Base-by-base conservation (phyloP, 2,113 vertebrate species). In the Proteles cristata region DNA sequence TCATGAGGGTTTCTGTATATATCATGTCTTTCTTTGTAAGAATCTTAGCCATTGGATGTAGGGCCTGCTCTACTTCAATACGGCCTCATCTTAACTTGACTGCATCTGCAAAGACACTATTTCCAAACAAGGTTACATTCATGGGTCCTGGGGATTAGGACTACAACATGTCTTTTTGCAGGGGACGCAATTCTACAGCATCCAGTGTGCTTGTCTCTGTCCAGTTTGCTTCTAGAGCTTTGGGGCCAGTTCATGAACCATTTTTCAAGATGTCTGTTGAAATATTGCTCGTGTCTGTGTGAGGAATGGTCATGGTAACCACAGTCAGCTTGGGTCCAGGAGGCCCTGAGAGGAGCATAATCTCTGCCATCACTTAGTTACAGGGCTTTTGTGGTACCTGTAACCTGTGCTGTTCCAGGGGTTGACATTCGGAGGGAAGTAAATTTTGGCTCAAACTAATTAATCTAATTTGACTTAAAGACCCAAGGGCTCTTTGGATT, bases 401-500 rank as follows among this genome's bases (percentile, higher is more conserved):
- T 65, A 43, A 84, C 87, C 83, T 69, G 53, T 39, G 6, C 11
- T 25, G n/a, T 79, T 90, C 26, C 77, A 39, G 23, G 15, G 71
- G 61, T 28, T 43, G 50, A 50, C 66, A 43, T 65, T 91, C 55
- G 80, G 63, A 92, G 10, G 84, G 71, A 95, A 94, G 73, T 68
- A 35, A 35, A 94, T 28, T 63, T 85, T 73, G 94, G 94, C 48
- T 87, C 68, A 31, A 25, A 5, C 33, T 26, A n/a, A 91, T 71
- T 83, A 31, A 25, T 7, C 33, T 26, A n/a, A 91, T 71, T 83
- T 95, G 92, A 88, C 73, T 87, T 76, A 55, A 31, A 86, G 65
- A 92, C 28, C 45, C 55, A 74, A 96, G 63, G 73, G 61, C 79
- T 92, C 55, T 93, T 82, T 92, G 94, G 69, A 89, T 73, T 61